Percentiles rank a stretch among this genome's conserved stretches.
Evolutionary conservation across 2,113 vertebrate species (phyloP).

Genomic region (Microcebus lehilahytsara): DNA sequence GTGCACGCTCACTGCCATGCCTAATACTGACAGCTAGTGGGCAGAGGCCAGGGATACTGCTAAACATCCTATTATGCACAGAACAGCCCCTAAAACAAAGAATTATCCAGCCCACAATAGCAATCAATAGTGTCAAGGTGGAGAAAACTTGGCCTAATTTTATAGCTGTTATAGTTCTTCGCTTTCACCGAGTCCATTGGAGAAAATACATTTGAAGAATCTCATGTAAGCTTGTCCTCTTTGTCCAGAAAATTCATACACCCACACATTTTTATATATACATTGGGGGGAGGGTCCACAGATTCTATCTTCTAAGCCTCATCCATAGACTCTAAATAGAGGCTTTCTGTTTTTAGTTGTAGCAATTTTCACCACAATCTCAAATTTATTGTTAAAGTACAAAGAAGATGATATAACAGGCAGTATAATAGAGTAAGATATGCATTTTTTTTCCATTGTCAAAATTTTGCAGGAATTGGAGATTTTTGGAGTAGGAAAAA

Average conservation of each 20-base stretch:
- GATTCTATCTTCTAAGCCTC: not conserved
- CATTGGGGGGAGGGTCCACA: not conserved
- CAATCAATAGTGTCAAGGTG: not conserved
- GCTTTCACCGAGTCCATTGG: not conserved
- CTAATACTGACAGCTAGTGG: not conserved
- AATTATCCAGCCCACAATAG: not conserved
- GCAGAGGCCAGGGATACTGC: not conserved
- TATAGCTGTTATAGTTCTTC: not conserved
- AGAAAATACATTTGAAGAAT: constrained; percentile 7
- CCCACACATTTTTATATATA: not conserved
- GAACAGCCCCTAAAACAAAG: not conserved
- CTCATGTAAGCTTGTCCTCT: not conserved
- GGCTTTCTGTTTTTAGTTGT: not conserved
- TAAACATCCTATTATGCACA: not conserved
- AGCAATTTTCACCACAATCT: not conserved
- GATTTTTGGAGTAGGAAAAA: too few relatives aligned
- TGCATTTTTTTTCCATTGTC: not conserved
- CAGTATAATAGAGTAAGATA: not conserved
- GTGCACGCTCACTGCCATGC: too few relatives aligned
- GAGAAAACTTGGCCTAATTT: not conserved
- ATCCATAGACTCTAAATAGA: not conserved
- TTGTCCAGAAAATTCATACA: not conserved
- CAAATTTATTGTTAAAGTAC: constrained; percentile 20
- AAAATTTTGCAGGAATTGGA: not conserved
- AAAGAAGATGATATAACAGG: not conserved